Percentiles rank a stretch among this genome's conserved stretches.
Evolutionary conservation across 2,797 vertebrate genomes (phyloP).

Genomic region (Podarcis siculus): DNA sequence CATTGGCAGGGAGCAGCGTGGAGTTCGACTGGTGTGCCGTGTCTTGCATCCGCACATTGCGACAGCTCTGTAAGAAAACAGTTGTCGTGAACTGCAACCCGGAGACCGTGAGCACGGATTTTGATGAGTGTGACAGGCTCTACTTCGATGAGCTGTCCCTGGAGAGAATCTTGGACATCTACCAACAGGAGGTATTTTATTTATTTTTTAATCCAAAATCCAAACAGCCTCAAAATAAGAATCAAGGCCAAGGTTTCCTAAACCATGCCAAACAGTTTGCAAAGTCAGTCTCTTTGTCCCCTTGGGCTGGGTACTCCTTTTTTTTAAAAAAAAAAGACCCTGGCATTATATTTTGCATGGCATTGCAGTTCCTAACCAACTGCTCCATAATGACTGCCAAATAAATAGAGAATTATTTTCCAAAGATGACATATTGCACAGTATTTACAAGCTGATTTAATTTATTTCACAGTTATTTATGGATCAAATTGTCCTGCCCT

Average conservation of each 20-base stretch:
- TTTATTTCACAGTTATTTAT: constrained; percentile 57
- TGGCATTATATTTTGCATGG: constrained; percentile 54
- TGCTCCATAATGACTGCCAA: constrained; percentile 59
- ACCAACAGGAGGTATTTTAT: constrained; percentile 88
- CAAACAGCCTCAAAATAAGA: neutral
- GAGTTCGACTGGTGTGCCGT: constrained; percentile 98
- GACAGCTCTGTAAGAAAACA: constrained; percentile 89
- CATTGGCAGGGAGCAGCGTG: constrained; percentile 90
- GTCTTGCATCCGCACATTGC: constrained; percentile 90
- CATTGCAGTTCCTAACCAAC: constrained; percentile 53
- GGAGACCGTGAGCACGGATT: constrained; percentile 96
- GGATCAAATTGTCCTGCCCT: constrained; percentile 52
- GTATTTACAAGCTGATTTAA: constrained; percentile 69
- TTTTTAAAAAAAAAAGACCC: constrained; percentile 45
- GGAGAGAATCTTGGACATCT: constrained; percentile 94
- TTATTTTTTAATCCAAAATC: neutral
- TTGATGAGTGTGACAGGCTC: constrained; percentile 96
- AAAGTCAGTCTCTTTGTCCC: constrained; percentile 39
- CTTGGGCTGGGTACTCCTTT: constrained; percentile 13
- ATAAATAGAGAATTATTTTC: constrained; percentile 64
- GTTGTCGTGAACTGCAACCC: constrained; percentile 97
- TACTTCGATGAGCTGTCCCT: constrained; percentile 96
- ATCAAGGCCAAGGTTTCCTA: constrained; percentile 17
- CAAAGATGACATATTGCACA: constrained; percentile 59
- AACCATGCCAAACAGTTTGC: constrained; percentile 31